Conservation (phyloP, 35 echinoderm and acorn worm genomes). For the Anneissia japonica region DNA sequence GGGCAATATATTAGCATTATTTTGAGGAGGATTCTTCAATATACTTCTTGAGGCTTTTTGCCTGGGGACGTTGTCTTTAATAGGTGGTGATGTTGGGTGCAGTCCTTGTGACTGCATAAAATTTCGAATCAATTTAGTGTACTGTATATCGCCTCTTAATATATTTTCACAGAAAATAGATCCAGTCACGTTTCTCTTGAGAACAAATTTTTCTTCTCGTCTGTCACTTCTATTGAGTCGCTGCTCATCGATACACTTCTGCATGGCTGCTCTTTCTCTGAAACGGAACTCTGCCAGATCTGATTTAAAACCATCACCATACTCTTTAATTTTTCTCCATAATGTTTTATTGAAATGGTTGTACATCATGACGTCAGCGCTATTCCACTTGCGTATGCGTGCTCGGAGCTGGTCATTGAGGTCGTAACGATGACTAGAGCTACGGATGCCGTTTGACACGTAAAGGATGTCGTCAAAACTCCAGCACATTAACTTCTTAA, state of each 20-base stretch:
- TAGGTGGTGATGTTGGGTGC: too few species aligned
- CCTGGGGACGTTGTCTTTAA: too few species aligned
- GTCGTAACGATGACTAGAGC: constrained; percentile 6
- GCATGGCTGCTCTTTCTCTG: neutral
- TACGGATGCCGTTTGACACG: constrained; percentile 35
- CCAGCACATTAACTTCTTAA: constrained; percentile 28
- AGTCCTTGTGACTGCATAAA: neutral
- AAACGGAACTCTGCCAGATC: constrained; percentile 19
- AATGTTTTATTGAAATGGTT: constrained; percentile 29
- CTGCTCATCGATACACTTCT: constrained; percentile 4
- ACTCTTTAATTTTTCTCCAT: constrained; percentile 38
- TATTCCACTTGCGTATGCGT: constrained; percentile 10
- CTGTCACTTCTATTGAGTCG: neutral
- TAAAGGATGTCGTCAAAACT: constrained; percentile 40
- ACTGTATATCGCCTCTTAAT: constrained; percentile 24
- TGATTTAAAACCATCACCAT: constrained; percentile 18
- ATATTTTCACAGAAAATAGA: constrained; percentile 21
- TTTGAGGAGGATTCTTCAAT: too few species aligned
- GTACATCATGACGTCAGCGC: constrained; percentile 26
- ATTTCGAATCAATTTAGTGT: constrained; percentile 15
- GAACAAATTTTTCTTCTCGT: constrained; percentile 27
- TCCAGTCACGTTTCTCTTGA: constrained; percentile 8
- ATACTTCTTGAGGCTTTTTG: too few species aligned
- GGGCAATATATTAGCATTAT: too few species aligned
- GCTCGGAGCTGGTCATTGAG: neutral